Base-by-base conservation (phyloP, 2,888 invertebrate species). In the Petrolisthes manimaculis region DNA sequence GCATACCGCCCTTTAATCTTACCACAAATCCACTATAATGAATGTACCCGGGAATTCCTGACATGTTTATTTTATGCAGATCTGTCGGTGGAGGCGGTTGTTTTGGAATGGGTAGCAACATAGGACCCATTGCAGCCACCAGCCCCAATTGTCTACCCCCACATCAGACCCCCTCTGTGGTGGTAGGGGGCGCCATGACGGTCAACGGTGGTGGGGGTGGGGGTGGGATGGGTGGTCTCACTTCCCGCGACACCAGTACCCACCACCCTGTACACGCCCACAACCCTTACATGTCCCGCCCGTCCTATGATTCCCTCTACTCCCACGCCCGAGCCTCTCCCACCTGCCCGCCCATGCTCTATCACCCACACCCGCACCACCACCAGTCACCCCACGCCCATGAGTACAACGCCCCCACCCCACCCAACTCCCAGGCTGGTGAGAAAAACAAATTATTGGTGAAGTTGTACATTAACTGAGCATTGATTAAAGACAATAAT, bases 351-450 rank as follows among this genome's bases (percentile, higher is more conserved):
- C 83, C 89, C 81, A 89, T 89, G 89, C 78, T 89, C n/a, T 89
- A 89, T 71, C 89, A 86, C 78, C 86, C 82, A 51, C 84, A 84
- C 69, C 83, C 86, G 9, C 89, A 89, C 84, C 89, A 89, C 82
- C 89, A 89, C 82, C 89, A 89, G 71, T 78, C 83, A n/a, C 79
- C 89, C 12, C 88, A 88, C 80, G 80, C 84, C 80, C 88, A 88
- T 53, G 89, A 89, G 84, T 89, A 89, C 89, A 87, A 87, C 71
- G 83, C 89, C 71, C 83, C 89, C 21, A 89, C 89, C 21, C 87
- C 89, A 21, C 89, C 89, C 37, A 89, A 89, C 71, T 89, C 89
- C 21, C 89, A 87, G 78, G 84, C 89, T 77, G 89, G 89, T 89
- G 14, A 82, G 89, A 74, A 53, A 24, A 5, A 12, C 21, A 14